Evolutionary conservation across 2,113 vertebrate species (phyloP).

Genomic region (Paramormyrops kingsleyae): DNA sequence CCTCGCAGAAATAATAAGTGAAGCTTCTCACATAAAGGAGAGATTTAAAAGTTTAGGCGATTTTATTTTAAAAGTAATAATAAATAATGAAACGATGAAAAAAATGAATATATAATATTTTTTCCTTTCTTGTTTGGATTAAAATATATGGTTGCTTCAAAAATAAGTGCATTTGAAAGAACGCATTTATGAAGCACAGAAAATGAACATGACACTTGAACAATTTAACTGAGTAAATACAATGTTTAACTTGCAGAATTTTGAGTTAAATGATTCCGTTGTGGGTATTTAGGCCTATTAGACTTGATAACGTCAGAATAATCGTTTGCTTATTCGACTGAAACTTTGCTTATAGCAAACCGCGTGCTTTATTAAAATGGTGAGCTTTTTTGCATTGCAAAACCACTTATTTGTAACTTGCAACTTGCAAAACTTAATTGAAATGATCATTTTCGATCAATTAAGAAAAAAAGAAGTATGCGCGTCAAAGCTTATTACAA

Average conservation of each 20-base stretch:
- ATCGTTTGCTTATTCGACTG: not conserved
- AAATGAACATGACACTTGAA: not conserved
- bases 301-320: not conserved
- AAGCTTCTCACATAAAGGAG: not conserved
- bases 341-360: not conserved
- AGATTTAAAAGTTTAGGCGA: not conserved
- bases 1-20: constrained; percentile 17
- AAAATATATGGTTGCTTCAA: not conserved
- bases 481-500: not conserved
- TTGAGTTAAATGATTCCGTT: not conserved
- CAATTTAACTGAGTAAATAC: not conserved
- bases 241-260: not conserved
- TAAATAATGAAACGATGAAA: not conserved
- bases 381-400: not conserved
- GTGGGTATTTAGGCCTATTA: not conserved
- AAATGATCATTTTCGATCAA: not conserved
- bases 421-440: not conserved
- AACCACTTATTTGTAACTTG: not conserved
- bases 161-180: not conserved
- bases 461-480: not conserved
- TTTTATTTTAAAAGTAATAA: constrained; percentile 1
- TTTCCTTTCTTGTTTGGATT: not conserved
- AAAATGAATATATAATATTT: not conserved
- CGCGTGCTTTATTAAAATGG: not conserved
- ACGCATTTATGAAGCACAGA: not conserved